These are phyloP conservation scores for Chymomyza costata DNA, from an alignment of 1,140 invertebrate species.

Conservation along the genomic window DNA sequence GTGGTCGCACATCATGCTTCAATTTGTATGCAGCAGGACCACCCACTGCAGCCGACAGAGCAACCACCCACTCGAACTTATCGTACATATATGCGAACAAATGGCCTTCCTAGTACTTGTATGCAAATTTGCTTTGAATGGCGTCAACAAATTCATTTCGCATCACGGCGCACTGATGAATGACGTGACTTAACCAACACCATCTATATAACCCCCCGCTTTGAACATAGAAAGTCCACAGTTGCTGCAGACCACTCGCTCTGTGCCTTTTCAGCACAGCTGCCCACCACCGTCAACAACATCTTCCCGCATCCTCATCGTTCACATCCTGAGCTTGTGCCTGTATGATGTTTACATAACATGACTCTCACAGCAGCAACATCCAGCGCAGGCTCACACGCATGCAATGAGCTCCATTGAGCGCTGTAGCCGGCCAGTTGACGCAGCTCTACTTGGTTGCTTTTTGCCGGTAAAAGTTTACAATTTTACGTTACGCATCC, in stretches of 20 bases:
- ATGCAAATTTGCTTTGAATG: constrained; percentile 31
- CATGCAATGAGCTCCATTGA: constrained; percentile 31
- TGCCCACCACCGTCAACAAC: neutral
- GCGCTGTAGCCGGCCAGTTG: neutral
- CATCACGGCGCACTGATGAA: constrained; percentile 66
- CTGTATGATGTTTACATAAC: constrained; percentile 34
- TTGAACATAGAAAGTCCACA: too few species aligned
- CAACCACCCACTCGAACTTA: neutral
- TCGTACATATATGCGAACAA: neutral
- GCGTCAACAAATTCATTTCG: constrained; percentile 67
- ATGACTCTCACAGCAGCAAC: constrained; percentile 16
- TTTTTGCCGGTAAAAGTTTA: constrained; percentile 46
- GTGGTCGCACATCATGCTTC: constrained; percentile 1
- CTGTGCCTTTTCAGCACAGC: constrained; percentile 12
- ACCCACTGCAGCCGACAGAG: constrained; percentile 5
- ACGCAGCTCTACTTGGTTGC: constrained; percentile 15
- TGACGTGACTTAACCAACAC: constrained; percentile 49
- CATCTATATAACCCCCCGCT: too few species aligned
- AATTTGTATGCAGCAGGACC: constrained; percentile 18
- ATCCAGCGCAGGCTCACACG: constrained; percentile 22
- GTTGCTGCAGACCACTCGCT: neutral
- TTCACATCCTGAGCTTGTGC: neutral
- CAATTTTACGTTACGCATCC: constrained; percentile 57
- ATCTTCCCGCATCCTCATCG: neutral
- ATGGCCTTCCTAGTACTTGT: neutral